Evolutionary conservation across 2,888 invertebrate genomes (phyloP).

Genomic region (Sicus ferrugineus): DNA sequence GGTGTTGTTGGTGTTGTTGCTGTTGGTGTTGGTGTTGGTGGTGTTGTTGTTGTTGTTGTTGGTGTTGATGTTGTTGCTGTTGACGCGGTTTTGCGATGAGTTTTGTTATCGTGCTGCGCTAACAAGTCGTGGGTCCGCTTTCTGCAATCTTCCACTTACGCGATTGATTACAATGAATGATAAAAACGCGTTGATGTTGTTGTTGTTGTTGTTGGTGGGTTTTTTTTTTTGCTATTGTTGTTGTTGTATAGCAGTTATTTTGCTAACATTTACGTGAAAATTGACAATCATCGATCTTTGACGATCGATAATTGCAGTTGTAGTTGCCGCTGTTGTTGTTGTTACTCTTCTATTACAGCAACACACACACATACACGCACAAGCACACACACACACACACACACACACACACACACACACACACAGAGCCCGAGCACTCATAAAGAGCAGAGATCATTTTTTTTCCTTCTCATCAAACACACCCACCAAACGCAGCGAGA

Average conservation of each 20-base stretch:
- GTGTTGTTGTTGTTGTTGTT: neutral
- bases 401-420: neutral
- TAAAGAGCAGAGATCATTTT: neutral
- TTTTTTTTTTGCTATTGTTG: slow-evolving; percentile 15
- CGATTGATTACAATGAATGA: slow-evolving; percentile 28
- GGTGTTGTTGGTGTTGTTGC: neutral
- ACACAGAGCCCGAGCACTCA: neutral
- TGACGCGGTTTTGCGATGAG: neutral
- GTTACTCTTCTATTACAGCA: neutral
- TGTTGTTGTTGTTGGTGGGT: slow-evolving; percentile 22
- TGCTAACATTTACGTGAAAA: slow-evolving; percentile 43
- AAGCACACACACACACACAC: slow-evolving; percentile 3
- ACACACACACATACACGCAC: neutral
- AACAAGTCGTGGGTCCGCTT: slow-evolving; percentile 9
- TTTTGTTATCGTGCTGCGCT: neutral
- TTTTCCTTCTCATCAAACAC: slow-evolving; percentile 38
- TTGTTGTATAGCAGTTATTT: slow-evolving; percentile 13
- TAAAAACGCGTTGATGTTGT: slow-evolving; percentile 16
- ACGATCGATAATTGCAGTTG: slow-evolving; percentile 35
- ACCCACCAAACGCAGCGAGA: no score
- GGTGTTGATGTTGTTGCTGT: neutral
- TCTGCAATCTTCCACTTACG: neutral
- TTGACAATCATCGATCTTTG: slow-evolving; percentile 57
- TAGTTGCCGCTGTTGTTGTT: slow-evolving; percentile 36
- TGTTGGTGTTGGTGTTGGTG: neutral